These are phyloP conservation scores for Oegoconia quadripuncta DNA, from an alignment of 2,888 invertebrate species.

Conservation along the genomic window DNA sequence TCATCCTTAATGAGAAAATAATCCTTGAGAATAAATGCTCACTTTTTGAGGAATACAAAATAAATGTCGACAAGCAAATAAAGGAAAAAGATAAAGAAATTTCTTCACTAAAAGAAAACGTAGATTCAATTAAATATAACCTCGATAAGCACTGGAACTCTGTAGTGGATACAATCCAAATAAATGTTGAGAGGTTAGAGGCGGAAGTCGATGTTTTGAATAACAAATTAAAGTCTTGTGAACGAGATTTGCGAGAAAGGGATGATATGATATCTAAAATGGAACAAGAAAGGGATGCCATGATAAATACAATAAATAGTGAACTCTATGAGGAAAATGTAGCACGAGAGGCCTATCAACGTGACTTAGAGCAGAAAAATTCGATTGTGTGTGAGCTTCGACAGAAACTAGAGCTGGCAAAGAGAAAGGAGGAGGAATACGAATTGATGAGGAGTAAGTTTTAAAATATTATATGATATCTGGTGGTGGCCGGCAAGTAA, in stretches of 20 bases:
- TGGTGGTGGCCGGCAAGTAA: too few species aligned
- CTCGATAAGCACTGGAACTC: conserved; percentile 3
- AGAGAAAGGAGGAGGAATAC: conserved; percentile 28
- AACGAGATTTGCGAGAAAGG: conserved; percentile 10
- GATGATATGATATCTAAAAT: conserved; percentile 25
- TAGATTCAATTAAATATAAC: neutral
- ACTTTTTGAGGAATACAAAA: conserved; percentile 44
- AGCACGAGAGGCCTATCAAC: conserved; percentile 31
- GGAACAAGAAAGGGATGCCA: conserved; percentile 36
- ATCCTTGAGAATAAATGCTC: conserved; percentile 40
- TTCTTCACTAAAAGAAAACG: conserved; percentile 15
- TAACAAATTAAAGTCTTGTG: neutral
- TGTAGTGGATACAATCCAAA: neutral
- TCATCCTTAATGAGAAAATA: conserved; percentile 35
- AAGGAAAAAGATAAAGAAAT: conserved; percentile 43
- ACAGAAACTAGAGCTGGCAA: conserved; percentile 30
- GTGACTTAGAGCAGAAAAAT: conserved; percentile 30
- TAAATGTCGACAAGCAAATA: conserved; percentile 43
- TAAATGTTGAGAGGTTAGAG: conserved; percentile 16
- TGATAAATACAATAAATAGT: conserved; percentile 36
- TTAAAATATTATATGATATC: too few species aligned
- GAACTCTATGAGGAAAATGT: conserved; percentile 41
- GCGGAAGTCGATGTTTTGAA: conserved; percentile 31
- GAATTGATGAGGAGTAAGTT: too few species aligned
- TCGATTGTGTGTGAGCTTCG: conserved; percentile 28